phyloP scores from a whole-genome alignment of 2,888 invertebrate species.

The Incurvaria masculella region DNA sequence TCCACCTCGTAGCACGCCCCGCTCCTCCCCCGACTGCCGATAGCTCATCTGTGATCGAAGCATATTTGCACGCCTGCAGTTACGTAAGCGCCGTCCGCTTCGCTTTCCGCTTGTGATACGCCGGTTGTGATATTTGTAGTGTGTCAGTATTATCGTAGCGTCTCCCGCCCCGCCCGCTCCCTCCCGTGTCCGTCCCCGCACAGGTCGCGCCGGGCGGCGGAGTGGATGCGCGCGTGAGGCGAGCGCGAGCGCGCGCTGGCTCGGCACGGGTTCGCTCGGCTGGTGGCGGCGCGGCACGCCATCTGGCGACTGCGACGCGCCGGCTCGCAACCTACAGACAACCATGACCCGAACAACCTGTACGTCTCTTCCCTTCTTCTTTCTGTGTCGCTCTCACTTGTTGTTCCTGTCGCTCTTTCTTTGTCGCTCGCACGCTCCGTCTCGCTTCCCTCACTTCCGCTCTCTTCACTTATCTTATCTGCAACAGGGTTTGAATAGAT shows the following conservation, averaged over 20 bases:
- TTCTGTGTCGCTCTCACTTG: conserved; percentile 26
- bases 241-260: conserved; percentile 38
- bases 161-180: neutral
- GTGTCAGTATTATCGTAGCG: conserved; percentile 36
- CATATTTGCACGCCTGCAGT: conserved; percentile 16
- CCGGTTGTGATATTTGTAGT: conserved; percentile 49
- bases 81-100: conserved; percentile 56
- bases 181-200: neutral
- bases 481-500: conserved; percentile 3
- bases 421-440: neutral
- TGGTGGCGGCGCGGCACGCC: conserved; percentile 69
- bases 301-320: conserved; percentile 64
- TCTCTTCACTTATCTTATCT: conserved; percentile 6
- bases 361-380: conserved; percentile 40
- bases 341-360: conserved; percentile 54
- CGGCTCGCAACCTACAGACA: conserved; percentile 50
- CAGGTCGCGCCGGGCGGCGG: neutral
- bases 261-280: conserved; percentile 67
- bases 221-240: neutral
- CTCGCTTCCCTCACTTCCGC: neutral
- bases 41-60: conserved; percentile 44
- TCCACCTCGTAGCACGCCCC: conserved; percentile 44
- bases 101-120: conserved; percentile 54
- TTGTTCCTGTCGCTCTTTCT: conserved; percentile 1
- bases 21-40: conserved; percentile 14